phyloP scores from a whole-genome alignment of 1,140 invertebrate genomes.

The Oryzaephilus surinamensis region DNA sequence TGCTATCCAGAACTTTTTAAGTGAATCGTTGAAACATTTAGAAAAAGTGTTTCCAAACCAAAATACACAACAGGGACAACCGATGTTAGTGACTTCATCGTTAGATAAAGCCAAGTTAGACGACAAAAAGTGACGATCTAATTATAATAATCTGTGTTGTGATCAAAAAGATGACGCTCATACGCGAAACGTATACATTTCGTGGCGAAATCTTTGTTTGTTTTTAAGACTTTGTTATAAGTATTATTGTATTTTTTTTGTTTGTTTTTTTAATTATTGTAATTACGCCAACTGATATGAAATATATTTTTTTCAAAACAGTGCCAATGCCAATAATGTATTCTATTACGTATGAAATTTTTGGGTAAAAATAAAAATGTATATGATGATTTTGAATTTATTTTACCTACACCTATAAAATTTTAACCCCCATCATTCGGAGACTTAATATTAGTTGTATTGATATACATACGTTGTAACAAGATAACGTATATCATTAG shows the following conservation, averaged over 20 bases:
- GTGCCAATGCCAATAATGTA: constrained; percentile 29
- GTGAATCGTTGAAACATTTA: constrained; percentile 92
- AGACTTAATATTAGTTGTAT: too few relatives aligned
- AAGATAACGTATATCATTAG: too few relatives aligned
- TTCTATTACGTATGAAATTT: constrained; percentile 22
- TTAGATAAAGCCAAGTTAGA: constrained; percentile 60
- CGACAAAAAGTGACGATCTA: constrained; percentile 51
- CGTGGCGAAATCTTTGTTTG: constrained; percentile 7
- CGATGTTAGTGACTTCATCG: constrained; percentile 45
- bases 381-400: too few relatives aligned
- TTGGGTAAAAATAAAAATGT: constrained; percentile 24
- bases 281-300: constrained; percentile 21
- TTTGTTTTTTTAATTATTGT: constrained; percentile 24
- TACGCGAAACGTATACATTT: background rate
- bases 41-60: constrained; percentile 80
- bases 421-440: too few relatives aligned
- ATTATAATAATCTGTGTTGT: constrained; percentile 19
- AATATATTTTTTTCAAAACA: constrained; percentile 29
- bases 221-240: constrained; percentile 22
- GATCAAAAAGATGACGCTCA: constrained; percentile 18
- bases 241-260: constrained; percentile 25
- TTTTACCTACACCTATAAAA: too few relatives aligned
- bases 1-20: constrained; percentile 92
- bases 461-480: too few relatives aligned
- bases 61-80: constrained; percentile 41